Percentiles rank a stretch among this genome's conserved stretches.
Conservation (phyloP, 2,797 vertebrate genomes). For the Loriculus beryllinus region DNA sequence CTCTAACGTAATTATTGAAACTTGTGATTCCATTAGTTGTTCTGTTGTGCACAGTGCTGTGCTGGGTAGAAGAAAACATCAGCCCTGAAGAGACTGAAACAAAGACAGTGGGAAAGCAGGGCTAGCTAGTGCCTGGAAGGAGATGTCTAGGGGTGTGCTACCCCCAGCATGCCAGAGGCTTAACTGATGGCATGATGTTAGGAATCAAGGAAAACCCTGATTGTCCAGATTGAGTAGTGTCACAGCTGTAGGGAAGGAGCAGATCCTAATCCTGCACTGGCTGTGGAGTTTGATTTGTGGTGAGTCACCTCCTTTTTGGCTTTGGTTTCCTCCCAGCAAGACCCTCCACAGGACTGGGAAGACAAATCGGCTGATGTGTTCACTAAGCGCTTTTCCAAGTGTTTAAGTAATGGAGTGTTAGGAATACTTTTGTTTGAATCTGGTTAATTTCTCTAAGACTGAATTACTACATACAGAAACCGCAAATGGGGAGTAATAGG, state of each 20-base stretch:
- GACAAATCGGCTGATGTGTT: neutral
- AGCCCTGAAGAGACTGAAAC: neutral
- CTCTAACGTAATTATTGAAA: neutral
- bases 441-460: neutral
- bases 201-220: rapidly evolving
- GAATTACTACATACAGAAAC: neutral
- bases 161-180: no score
- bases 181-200: neutral
- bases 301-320: neutral
- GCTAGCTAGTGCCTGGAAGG: neutral
- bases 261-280: neutral
- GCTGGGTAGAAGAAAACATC: rapidly evolving
- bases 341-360: neutral
- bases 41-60: neutral
- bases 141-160: neutral
- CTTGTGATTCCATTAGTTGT: neutral
- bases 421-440: neutral
- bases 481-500: neutral
- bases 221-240: neutral
- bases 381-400: neutral
- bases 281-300: neutral
- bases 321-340: neutral
- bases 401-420: neutral
- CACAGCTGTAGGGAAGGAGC: neutral
- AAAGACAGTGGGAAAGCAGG: neutral